These are phyloP conservation scores for Leuctra nigra DNA, from an alignment of 2,888 invertebrate genomes.

Conservation along the genomic window DNA sequence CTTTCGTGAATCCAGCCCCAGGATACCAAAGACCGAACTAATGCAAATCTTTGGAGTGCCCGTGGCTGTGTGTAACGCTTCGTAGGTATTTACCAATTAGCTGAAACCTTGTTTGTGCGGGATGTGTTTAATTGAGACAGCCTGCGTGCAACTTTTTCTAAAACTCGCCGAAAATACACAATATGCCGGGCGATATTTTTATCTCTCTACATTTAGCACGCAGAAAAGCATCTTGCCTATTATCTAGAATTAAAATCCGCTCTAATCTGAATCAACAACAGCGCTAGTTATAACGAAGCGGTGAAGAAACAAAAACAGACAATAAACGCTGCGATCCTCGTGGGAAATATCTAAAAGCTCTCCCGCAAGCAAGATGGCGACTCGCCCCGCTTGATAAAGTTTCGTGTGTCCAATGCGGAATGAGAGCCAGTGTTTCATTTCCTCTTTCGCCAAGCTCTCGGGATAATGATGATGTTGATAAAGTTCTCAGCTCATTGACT, in stretches of 20 bases:
- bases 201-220: no score
- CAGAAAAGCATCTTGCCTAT: no score
- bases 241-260: constrained; percentile 10
- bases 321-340: not conserved
- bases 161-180: not conserved
- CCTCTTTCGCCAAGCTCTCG: no score
- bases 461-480: no score
- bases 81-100: no score
- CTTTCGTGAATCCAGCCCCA: no score
- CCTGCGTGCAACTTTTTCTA: not conserved
- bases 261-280: not conserved
- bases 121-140: not conserved
- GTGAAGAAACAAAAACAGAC: not conserved
- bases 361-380: not conserved
- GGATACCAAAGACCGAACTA: no score
- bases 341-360: constrained; percentile 16
- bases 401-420: not conserved
- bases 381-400: constrained; percentile 4
- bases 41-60: no score
- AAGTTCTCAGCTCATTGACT: no score
- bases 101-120: no score
- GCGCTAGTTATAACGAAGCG: not conserved
- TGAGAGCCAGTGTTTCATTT: not conserved
- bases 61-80: no score
- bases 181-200: no score